These are phyloP conservation scores for Lasius fuliginosus DNA, from an alignment of 2,888 invertebrate species.

Conservation along the genomic window DNA sequence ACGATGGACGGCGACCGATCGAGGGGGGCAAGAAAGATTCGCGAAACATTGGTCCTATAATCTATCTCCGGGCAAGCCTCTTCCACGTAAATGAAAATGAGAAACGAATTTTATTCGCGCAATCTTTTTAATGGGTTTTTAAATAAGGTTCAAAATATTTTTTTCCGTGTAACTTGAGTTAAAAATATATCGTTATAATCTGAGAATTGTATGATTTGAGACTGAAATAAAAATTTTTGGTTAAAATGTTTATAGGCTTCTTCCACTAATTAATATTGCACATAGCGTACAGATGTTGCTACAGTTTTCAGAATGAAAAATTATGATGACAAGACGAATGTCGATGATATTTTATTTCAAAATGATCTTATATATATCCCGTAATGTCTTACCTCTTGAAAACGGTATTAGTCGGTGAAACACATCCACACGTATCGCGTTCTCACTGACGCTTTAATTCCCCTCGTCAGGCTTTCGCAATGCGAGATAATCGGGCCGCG, in stretches of 20 bases:
- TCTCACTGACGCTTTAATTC: slow-evolving; percentile 49
- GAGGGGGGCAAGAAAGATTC: slow-evolving; percentile 31
- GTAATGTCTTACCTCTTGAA: not conserved
- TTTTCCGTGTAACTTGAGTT: not conserved
- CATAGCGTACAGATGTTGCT: not conserved
- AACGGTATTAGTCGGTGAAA: slow-evolving; percentile 15
- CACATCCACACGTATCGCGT: slow-evolving; percentile 36
- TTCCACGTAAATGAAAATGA: not conserved
- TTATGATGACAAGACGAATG: not conserved
- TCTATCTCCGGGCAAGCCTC: not conserved
- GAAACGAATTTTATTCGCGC: not conserved
- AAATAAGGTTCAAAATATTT: not conserved
- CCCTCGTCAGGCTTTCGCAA: slow-evolving; percentile 45
- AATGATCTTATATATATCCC: slow-evolving; percentile 30
- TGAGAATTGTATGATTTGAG: not conserved
- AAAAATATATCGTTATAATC: not conserved
- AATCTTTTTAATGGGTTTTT: not conserved
- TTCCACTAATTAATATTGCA: not conserved
- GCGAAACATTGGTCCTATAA: slow-evolving; percentile 19
- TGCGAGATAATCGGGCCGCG: slow-evolving; percentile 51
- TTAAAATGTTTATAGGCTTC: not conserved
- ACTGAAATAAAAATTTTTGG: not conserved
- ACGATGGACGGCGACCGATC: slow-evolving; percentile 58
- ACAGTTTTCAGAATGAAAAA: not conserved
- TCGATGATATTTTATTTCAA: slow-evolving; percentile 8